phyloP scores from a whole-genome alignment of 2,113 vertebrate genomes.

The Pelecanoides urinatrix region DNA sequence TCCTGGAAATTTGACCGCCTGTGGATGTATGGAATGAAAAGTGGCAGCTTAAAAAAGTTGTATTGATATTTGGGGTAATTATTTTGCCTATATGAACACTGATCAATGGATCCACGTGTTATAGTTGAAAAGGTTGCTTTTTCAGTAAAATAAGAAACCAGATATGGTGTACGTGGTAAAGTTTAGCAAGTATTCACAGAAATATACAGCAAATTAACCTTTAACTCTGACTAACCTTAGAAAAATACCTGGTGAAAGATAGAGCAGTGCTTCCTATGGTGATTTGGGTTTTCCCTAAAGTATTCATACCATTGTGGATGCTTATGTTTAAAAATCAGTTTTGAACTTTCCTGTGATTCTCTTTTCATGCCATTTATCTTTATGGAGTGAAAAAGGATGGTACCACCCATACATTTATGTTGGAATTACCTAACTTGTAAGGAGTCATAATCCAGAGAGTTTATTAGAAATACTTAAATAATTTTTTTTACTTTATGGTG shows the following conservation, averaged over 20 bases:
- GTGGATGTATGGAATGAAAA: background rate
- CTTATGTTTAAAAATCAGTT: background rate
- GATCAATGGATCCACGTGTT: background rate
- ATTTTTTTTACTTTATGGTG: background rate
- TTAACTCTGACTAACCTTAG: background rate
- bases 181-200: background rate
- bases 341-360: background rate
- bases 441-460: background rate
- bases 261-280: background rate
- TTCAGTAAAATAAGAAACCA: background rate
- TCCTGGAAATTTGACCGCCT: background rate
- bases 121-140: background rate
- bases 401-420: fast-evolving
- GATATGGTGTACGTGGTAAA: background rate
- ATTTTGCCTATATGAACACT: background rate
- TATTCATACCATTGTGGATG: background rate
- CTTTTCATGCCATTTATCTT: background rate
- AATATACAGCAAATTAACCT: background rate
- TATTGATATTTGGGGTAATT: background rate
- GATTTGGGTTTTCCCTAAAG: background rate
- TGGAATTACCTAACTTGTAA: background rate
- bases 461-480: background rate
- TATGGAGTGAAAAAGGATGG: background rate
- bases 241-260: background rate
- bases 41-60: background rate